Conservation (phyloP, 2,113 vertebrate genomes). For the Ranitomeya variabilis region DNA sequence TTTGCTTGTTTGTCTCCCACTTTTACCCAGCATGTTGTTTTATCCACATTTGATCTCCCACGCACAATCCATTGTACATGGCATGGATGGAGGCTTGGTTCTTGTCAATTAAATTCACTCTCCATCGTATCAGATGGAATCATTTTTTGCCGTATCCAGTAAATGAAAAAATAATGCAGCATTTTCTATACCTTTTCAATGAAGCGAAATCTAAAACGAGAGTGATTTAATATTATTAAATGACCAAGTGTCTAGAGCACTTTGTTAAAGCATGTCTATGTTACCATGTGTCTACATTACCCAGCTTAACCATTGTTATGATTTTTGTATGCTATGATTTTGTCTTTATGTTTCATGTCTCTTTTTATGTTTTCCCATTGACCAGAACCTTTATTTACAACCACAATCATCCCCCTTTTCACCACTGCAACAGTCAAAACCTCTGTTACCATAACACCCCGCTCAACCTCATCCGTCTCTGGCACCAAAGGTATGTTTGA, state of each 20-base stretch:
- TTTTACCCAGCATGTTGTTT: conserved; percentile 77
- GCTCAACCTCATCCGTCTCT: conserved; percentile 85
- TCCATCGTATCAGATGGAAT: conserved; percentile 53
- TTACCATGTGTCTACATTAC: conserved; percentile 68
- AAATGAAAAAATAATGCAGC: neutral
- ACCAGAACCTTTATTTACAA: conserved; percentile 96
- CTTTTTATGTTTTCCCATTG: conserved; percentile 85
- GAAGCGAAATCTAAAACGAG: conserved; percentile 63
- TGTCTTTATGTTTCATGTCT: conserved; percentile 65
- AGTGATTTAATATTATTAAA: conserved; percentile 76
- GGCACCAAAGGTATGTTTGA: conserved; percentile 82
- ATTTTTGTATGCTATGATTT: conserved; percentile 84
- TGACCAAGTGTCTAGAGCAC: conserved; percentile 66
- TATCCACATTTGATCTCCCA: conserved; percentile 70
- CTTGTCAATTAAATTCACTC: conserved; percentile 79
- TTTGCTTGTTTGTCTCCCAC: conserved; percentile 69
- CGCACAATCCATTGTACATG: conserved; percentile 70
- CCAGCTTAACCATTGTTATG: conserved; percentile 72
- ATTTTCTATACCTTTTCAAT: neutral
- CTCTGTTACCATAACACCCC: conserved; percentile 87
- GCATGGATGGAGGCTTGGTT: conserved; percentile 68
- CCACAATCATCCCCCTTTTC: conserved; percentile 92
- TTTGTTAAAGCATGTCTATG: conserved; percentile 70
- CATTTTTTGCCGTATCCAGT: neutral
- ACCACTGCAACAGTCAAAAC: conserved; percentile 91